Evolutionary conservation across 92 coral and sea anemone species (phyloP), one percentile per base, ranked within the genome.

Genomic region (Paragorgia papillata): DNA sequence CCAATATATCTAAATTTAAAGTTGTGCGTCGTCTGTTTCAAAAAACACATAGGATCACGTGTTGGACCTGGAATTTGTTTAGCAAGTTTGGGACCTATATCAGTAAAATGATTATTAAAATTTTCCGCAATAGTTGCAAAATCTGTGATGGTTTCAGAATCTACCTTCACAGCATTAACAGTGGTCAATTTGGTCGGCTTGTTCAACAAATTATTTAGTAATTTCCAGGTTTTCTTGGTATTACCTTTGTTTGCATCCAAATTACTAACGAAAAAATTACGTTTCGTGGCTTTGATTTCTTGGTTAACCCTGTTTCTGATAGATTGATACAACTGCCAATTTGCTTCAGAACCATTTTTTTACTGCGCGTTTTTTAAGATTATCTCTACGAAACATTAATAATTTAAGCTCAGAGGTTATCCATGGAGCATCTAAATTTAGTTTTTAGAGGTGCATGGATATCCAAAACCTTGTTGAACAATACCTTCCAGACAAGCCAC

Each of bases 141-240:
- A 21, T 21, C 30, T 2, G 25, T 62, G 20, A 62, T 30, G 13
- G 20, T 32, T 14, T 14, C 44, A 19, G 43, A 30, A 0, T 62
- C 68, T 12, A 31, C 43, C 24, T 30, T 32, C 2, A 62, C 15
- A 0, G 0, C 25, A 30, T 30, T 30, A 15, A 62, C 46, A 1
- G 21, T 15, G 20, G 43, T 62, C 68, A 13, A 35, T 62, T 62
- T 62, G n/a, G 24, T 58, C 3, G 46, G 46, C 9, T 25, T 32
- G 25, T 17, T 15, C 20, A 18, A 1, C 21, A 62, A 34, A 2
- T 26, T 30, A 33, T 64, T 64, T 17, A 64, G 3, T 17, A 64
- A 22, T 66, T 66, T 66, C 73, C 55, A 66, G 53, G 73, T 66
- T 44, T 66, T 66, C 55, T 66, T 66, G 7, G 56, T n/a, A 26